These are phyloP conservation scores for Caenorhabditis macrosperma DNA, from an alignment of 2,888 invertebrate species.

Conservation along the genomic window DNA sequence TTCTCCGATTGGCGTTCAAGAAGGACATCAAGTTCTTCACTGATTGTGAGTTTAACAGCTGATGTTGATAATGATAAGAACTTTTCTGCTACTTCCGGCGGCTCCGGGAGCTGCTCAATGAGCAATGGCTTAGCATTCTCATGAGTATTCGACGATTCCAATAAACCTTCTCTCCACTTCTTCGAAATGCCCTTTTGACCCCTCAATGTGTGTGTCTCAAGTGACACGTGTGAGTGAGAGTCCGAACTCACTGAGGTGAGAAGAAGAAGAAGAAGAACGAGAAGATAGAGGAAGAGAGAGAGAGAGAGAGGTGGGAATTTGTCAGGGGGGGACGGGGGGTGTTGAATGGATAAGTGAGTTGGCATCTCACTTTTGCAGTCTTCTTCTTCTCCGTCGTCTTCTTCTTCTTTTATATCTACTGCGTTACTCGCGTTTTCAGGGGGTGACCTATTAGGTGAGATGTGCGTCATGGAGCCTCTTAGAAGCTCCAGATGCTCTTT, in stretches of 20 bases:
- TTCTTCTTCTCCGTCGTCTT: conserved; percentile 10
- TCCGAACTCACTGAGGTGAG: conserved; percentile 4
- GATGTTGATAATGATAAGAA: no score
- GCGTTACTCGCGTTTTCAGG: no score
- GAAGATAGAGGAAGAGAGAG: conserved; percentile 13
- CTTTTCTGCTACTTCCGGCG: no score
- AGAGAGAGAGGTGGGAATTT: conserved; percentile 21
- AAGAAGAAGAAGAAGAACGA: conserved; percentile 4
- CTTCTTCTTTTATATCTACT: no score
- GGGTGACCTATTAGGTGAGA: not conserved
- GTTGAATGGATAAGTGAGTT: conserved; percentile 52
- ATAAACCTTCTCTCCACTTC: not conserved
- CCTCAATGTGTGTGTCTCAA: conserved; percentile 2
- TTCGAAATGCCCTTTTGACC: not conserved
- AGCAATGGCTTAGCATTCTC: no score
- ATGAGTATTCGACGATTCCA: no score
- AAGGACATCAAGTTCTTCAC: no score
- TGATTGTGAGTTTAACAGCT: no score
- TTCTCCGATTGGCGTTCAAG: no score
- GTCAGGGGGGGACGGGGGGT: not conserved
- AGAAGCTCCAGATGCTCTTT: not conserved
- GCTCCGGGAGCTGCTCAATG: no score
- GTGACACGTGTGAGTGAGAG: conserved; percentile 14
- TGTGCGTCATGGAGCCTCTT: not conserved
- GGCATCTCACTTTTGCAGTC: conserved; percentile 27